Evolutionary conservation across 2,888 invertebrate species (phyloP).

Genomic region (Nomada flava): DNA sequence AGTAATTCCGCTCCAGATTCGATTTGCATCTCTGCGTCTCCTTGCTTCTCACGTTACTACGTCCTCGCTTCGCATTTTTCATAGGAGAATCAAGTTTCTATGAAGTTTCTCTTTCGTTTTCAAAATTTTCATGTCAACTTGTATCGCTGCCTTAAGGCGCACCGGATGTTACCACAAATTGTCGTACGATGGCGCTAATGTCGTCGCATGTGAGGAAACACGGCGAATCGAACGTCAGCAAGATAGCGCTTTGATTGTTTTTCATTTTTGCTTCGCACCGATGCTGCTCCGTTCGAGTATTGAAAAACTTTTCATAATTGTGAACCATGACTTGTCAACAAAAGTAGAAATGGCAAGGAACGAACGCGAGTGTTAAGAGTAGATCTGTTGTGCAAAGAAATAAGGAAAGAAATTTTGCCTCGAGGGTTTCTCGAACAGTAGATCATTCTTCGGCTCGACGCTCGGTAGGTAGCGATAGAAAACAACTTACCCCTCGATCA

Average conservation of each 20-base stretch:
- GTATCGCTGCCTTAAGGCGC: neutral
- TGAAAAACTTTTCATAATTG: neutral
- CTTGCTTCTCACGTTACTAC: neutral
- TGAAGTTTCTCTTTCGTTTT: neutral
- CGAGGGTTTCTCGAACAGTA: neutral
- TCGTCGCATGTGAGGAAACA: no score
- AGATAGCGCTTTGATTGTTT: constrained; percentile 38
- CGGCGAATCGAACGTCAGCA: constrained; percentile 9
- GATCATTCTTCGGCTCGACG: constrained; percentile 11
- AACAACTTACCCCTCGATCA: constrained; percentile 13
- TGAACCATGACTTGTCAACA: neutral
- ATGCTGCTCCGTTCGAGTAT: neutral
- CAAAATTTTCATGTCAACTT: neutral
- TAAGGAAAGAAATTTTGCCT: neutral
- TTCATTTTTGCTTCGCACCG: neutral
- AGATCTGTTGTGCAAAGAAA: neutral
- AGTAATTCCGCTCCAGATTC: constrained; percentile 87
- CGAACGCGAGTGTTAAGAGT: neutral
- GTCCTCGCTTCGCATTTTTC: neutral
- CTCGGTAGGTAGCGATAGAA: constrained; percentile 14
- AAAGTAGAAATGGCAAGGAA: neutral
- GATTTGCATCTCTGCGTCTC: constrained; percentile 72
- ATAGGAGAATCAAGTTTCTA: neutral
- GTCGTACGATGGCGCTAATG: neutral
- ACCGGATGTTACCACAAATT: neutral